A percentile compares a stretch with the other conserved stretches of the same genome.
Conservation (phyloP, 2,113 vertebrate species). For the Cyprinodon brontotheroides region DNA sequence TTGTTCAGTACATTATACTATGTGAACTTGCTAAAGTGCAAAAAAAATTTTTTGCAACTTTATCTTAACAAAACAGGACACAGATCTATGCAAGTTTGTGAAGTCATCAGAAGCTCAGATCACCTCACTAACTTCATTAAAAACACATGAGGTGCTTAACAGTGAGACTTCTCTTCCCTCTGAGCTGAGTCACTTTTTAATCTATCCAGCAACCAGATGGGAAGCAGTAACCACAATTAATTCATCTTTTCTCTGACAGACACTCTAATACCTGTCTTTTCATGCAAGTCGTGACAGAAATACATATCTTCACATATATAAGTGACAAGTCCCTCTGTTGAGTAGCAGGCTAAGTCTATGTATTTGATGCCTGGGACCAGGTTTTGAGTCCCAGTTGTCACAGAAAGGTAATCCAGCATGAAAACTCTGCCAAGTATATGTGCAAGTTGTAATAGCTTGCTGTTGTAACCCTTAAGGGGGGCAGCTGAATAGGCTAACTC, state of each 20-base stretch:
- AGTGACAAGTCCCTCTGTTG: neutral
- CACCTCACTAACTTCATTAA: slow-evolving; percentile 71
- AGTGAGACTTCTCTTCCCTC: slow-evolving; percentile 35
- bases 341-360: no score
- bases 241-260: slow-evolving; percentile 34
- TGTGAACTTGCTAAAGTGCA: slow-evolving; percentile 33
- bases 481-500: no score
- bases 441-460: no score
- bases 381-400: no score
- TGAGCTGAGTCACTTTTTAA: slow-evolving; percentile 42
- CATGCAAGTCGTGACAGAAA: slow-evolving; percentile 26
- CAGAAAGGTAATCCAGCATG: no score
- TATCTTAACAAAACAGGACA: slow-evolving; percentile 56
- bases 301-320: slow-evolving; percentile 34
- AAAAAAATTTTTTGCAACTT: slow-evolving; percentile 24
- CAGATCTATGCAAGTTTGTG: slow-evolving; percentile 42
- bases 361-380: no score
- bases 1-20: neutral
- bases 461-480: no score
- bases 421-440: no score
- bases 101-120: slow-evolving; percentile 66
- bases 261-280: slow-evolving; percentile 23
- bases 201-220: slow-evolving; percentile 48
- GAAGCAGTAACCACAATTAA: slow-evolving; percentile 36
- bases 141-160: slow-evolving; percentile 65